Evolutionary conservation across 1,140 invertebrate genomes (phyloP).

Genomic region (Tyrophagus putrescentiae): DNA sequence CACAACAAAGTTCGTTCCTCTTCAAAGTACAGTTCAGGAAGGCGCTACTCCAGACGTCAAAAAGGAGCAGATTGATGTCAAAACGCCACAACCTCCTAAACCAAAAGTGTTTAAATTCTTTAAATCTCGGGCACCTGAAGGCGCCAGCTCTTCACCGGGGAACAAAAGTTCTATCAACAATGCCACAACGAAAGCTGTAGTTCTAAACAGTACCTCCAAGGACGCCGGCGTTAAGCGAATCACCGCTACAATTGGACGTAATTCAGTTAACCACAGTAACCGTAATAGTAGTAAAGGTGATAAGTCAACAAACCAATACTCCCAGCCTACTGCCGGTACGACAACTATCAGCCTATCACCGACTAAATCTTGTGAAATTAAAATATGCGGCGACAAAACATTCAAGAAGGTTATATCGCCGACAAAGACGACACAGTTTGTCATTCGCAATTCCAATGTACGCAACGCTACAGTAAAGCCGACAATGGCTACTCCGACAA

Average conservation of each 20-base stretch:
- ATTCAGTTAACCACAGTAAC: neutral
- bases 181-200: neutral
- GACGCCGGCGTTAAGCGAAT: neutral
- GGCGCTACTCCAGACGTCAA: neutral
- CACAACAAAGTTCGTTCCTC: neutral
- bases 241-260: neutral
- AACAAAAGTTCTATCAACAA: neutral
- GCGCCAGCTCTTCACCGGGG: neutral
- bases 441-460: constrained; percentile 11
- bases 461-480: neutral
- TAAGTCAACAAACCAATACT: neutral
- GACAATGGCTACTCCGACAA: neutral
- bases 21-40: neutral
- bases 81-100: constrained; percentile 1
- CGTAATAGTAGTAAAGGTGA: constrained; percentile 1
- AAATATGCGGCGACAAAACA: neutral
- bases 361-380: constrained; percentile 20
- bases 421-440: neutral
- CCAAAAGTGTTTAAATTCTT: constrained; percentile 19
- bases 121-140: constrained; percentile 1
- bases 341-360: neutral
- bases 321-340: neutral
- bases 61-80: neutral
- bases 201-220: constrained; percentile 1
- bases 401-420: constrained; percentile 3